A percentile compares a stretch with the other conserved stretches of the same genome.
Conservation (phyloP, 1,140 invertebrate species). For the Drosophila yakuba region DNA sequence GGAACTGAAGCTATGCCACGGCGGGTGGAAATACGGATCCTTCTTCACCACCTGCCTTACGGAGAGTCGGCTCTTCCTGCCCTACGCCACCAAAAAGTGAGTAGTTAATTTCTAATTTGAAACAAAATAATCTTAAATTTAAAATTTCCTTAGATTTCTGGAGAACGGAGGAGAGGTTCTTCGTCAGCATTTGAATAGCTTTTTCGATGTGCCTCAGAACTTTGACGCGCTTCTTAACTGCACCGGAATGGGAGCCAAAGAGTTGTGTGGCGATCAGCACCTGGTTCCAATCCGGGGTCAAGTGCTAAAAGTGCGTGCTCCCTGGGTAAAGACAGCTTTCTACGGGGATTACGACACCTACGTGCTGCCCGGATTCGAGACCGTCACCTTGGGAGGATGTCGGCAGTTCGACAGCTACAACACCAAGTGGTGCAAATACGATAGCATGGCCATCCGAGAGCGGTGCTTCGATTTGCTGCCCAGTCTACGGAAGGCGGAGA, state of each 20-base stretch:
- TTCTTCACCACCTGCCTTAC: conserved; percentile 92
- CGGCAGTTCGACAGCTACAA: conserved; percentile 92
- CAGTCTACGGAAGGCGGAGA: conserved; percentile 87
- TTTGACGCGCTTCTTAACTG: conserved; percentile 96
- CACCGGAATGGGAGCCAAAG: conserved; percentile 92
- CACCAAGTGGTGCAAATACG: conserved; percentile 88
- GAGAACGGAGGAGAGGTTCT: conserved; percentile 86
- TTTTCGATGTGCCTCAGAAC: conserved; percentile 87
- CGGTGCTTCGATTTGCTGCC: conserved; percentile 91
- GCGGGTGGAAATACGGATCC: conserved; percentile 92
- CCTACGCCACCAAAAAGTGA: conserved; percentile 89
- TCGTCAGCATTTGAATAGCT: conserved; percentile 86
- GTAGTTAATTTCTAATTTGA: not conserved
- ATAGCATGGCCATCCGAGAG: conserved; percentile 90
- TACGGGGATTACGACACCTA: conserved; percentile 94
- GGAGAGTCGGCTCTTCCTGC: conserved; percentile 90
- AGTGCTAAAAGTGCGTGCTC: conserved; percentile 93
- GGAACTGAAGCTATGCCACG: conserved; percentile 89
- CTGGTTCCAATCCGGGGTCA: conserved; percentile 95
- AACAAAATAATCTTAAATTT: too few relatives aligned
- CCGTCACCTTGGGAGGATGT: conserved; percentile 92
- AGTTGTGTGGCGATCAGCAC: conserved; percentile 90
- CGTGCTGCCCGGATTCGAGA: conserved; percentile 91
- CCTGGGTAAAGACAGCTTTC: conserved; percentile 95
- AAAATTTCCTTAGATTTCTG: conserved; percentile 85